phyloP scores from a whole-genome alignment of 2,113 vertebrate species.

The Rutilus rutilus region DNA sequence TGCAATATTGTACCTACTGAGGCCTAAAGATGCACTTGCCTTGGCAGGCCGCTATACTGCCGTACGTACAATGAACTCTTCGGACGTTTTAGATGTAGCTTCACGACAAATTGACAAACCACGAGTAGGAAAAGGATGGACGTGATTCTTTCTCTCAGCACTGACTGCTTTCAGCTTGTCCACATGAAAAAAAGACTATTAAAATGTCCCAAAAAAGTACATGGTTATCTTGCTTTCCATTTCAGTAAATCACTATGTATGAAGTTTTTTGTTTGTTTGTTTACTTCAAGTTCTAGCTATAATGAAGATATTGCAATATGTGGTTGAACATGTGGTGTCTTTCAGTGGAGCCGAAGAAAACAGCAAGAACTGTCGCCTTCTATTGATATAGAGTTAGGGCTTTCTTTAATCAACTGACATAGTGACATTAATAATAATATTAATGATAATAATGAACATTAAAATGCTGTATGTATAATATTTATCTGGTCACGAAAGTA shows the following conservation, averaged over 20 bases:
- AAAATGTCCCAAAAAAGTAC: slow-evolving; percentile 51
- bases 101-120: slow-evolving; percentile 12
- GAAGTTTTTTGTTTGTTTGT: slow-evolving; percentile 72
- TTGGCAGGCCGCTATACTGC: slow-evolving; percentile 69
- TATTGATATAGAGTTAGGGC: slow-evolving; percentile 73
- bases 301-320: slow-evolving; percentile 73
- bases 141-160: neutral
- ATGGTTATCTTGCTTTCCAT: slow-evolving; percentile 62
- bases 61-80: slow-evolving; percentile 42
- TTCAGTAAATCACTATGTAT: slow-evolving; percentile 70
- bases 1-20: slow-evolving; percentile 64
- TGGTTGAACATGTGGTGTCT: slow-evolving; percentile 66
- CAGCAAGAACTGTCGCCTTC: slow-evolving; percentile 68
- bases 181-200: slow-evolving; percentile 12
- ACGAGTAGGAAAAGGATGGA: neutral
- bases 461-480: slow-evolving; percentile 76
- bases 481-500: slow-evolving; percentile 84
- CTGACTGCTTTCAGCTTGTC: slow-evolving; percentile 19
- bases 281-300: slow-evolving; percentile 70
- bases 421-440: slow-evolving; percentile 66
- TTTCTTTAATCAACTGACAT: slow-evolving; percentile 73
- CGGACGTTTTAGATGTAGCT: neutral
- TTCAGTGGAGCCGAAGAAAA: slow-evolving; percentile 63
- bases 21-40: slow-evolving; percentile 62
- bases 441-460: slow-evolving; percentile 52